Evolutionary conservation across 2,113 vertebrate species (phyloP).

Genomic region (Dicerorhinus sumatrensis): DNA sequence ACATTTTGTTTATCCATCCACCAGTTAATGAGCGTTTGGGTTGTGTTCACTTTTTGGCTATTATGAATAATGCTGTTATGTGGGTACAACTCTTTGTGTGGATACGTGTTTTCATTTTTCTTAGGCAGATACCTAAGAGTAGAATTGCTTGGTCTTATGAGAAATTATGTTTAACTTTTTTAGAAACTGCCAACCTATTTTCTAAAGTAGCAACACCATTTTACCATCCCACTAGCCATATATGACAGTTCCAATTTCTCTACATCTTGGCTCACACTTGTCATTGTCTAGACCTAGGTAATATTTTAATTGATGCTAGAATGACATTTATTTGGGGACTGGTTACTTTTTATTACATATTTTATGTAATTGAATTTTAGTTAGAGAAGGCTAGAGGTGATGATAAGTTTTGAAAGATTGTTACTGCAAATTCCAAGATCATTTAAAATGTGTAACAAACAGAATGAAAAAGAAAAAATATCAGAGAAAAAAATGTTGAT

Average conservation of each 20-base stretch:
- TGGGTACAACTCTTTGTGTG: background rate
- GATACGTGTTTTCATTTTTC: background rate
- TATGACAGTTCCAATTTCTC: background rate
- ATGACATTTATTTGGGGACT: constrained; percentile 21
- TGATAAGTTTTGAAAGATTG: background rate
- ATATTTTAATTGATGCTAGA: constrained; percentile 15
- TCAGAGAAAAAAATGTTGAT: background rate
- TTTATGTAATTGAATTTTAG: constrained; percentile 45
- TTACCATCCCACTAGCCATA: background rate
- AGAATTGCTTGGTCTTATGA: background rate
- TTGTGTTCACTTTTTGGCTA: background rate
- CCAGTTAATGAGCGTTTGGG: background rate
- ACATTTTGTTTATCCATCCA: background rate
- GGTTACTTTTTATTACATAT: constrained; percentile 20
- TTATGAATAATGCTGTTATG: background rate
- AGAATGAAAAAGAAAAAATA: constrained; percentile 37
- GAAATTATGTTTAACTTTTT: background rate
- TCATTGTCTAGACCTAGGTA: background rate
- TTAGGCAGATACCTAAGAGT: background rate
- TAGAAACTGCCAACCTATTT: background rate
- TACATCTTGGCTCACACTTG: background rate
- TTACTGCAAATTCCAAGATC: constrained; percentile 40
- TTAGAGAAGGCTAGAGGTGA: background rate
- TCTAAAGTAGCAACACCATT: background rate
- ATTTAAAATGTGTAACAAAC: constrained; percentile 43